Base-by-base conservation (phyloP, 2,888 invertebrate genomes). In the Siphlonurus alternatus region DNA sequence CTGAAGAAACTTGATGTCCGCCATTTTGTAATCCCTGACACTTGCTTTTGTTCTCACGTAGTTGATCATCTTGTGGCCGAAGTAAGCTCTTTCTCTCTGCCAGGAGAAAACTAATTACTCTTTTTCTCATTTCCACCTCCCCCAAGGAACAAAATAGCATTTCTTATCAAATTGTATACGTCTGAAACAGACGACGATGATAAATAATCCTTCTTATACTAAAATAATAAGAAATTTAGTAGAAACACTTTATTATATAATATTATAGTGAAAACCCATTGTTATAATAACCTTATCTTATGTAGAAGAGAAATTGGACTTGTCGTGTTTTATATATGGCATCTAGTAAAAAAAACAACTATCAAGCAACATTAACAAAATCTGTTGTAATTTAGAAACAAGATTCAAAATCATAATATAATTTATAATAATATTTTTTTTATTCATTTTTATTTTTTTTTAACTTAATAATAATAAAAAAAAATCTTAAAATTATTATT, bases 1-100 rank as follows among this genome's bases (percentile, higher is more conserved):
- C n/a, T 20, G n/a, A 56, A 56, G 56, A 56, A 56, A 56, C 56
- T 56, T 56, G 56, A 56, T 56, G 56, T 56, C 56, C 56, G 56
- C 56, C 56, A 56, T 56, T 56, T 56, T 56, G 19, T 56, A 56
- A 56, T 56, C 56, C 56, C n/a, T 56, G 56, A 56, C 56, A 56
- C 56, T 56, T 22, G 56, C 22, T 22, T 56, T 56, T 56, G 56
- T 56, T 56, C 56, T 56, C 56, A 56, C 56, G 56, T 22, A 15
- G 5, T 38, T 38, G 5, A 38, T 38, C 38, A 38, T 38, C 38
- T 38, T 38, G 38, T 15, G 38, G 38, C 38, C 38, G 38, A 38
- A 10, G 38, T 15, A 10, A 10, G 5, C 38, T 38, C 38, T 38
- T 38, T 38, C 38, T 38, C 38, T 38, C 38, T 38, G 15, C 5